These are phyloP conservation scores for Drosophila leonis DNA, from an alignment of 2,888 invertebrate species.

Conservation along the genomic window DNA sequence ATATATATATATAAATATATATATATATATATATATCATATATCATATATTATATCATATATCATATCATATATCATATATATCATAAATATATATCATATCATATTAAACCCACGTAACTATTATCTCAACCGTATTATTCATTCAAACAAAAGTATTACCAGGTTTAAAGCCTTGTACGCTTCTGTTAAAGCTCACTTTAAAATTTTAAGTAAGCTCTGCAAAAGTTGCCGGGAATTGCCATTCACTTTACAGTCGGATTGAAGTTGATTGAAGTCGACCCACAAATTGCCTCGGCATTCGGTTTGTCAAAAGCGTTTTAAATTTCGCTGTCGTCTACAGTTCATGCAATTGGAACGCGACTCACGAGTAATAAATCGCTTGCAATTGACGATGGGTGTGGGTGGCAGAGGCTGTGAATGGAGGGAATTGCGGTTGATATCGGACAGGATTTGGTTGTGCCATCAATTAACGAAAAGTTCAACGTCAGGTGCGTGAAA, in stretches of 20 bases:
- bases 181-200: background rate
- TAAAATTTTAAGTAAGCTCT: background rate
- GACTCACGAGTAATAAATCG: conserved; percentile 43
- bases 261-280: conserved; percentile 10
- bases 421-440: background rate
- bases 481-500: conserved; percentile 26
- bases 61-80: too few species aligned
- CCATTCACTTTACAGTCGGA: background rate
- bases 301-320: conserved; percentile 27
- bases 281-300: conserved; percentile 14
- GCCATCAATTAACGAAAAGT: conserved; percentile 54
- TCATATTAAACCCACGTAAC: background rate
- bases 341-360: conserved; percentile 7
- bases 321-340: conserved; percentile 21
- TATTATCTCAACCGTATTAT: background rate
- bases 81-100: background rate
- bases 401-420: background rate
- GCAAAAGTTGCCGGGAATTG: background rate
- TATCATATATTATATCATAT: too few species aligned
- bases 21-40: too few species aligned
- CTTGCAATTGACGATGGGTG: conserved; percentile 27
- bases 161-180: background rate
- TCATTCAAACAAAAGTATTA: background rate
- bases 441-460: conserved; percentile 24
- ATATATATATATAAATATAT: too few species aligned